Percentiles rank a stretch among this genome's conserved stretches.
These are phyloP conservation scores for Xiphophorus birchmanni DNA, from an alignment of 2,797 vertebrate genomes.

Conservation along the genomic window DNA sequence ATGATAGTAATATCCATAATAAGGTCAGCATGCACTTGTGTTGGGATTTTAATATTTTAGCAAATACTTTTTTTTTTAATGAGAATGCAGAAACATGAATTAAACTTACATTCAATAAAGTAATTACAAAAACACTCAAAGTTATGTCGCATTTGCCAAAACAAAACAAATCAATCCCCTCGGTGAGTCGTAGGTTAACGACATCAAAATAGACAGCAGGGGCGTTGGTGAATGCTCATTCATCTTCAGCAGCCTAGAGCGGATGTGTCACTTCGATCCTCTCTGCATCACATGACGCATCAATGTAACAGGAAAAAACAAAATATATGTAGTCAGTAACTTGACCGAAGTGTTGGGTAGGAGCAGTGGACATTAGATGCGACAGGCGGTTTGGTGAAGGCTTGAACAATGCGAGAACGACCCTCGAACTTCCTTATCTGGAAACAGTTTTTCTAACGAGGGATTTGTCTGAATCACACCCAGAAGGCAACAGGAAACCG, in stretches of 20 bases:
- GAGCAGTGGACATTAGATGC: constrained; percentile 2
- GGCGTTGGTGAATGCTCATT: constrained; percentile 6
- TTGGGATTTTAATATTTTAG: not conserved
- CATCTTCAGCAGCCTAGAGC: not conserved
- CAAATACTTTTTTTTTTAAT: not conserved
- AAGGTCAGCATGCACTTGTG: not conserved
- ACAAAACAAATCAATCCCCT: not conserved
- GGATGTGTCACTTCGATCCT: not conserved
- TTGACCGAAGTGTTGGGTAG: constrained; percentile 17
- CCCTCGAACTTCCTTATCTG: constrained; percentile 17
- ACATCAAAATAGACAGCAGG: not conserved
- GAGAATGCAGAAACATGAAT: not conserved
- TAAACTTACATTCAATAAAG: not conserved
- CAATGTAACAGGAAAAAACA: not conserved
- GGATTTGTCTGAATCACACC: constrained; percentile 2
- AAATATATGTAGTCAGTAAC: not conserved
- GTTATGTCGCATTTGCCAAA: not conserved
- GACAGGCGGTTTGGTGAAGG: constrained; percentile 18
- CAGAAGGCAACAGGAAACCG: constrained; percentile 34
- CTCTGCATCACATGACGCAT: not conserved
- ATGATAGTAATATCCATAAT: not conserved
- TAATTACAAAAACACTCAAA: not conserved
- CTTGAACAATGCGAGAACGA: constrained; percentile 5
- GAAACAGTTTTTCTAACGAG: not conserved
- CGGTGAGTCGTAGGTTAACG: not conserved